Percentiles rank a stretch among this genome's conserved stretches.
Conservation (phyloP, 92 coral and sea anemone species). For the Porites evermanni region DNA sequence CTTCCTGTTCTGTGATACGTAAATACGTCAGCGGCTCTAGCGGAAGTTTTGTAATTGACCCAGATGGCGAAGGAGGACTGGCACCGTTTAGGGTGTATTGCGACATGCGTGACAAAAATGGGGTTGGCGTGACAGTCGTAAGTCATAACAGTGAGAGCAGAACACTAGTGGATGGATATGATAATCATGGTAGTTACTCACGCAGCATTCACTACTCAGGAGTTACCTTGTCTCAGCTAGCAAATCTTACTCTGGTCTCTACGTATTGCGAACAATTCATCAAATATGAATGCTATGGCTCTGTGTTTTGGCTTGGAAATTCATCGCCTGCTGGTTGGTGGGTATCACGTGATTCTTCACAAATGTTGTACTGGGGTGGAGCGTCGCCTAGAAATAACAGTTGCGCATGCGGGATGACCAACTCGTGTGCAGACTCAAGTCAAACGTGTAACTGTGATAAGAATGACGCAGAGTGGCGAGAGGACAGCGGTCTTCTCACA, state of each 20-base stretch:
- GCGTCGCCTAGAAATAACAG: slow-evolving; percentile 45
- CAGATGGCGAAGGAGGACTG: slow-evolving; percentile 37
- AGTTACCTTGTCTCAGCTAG: slow-evolving; percentile 51
- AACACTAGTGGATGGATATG: slow-evolving; percentile 24
- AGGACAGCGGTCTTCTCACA: slow-evolving; percentile 56
- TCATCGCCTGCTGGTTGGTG: slow-evolving; percentile 44
- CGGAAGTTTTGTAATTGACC: slow-evolving; percentile 43
- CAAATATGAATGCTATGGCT: slow-evolving; percentile 45
- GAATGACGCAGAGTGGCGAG: slow-evolving; percentile 39
- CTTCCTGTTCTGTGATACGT: slow-evolving; percentile 26
- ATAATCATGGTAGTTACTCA: background rate
- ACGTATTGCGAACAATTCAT: slow-evolving; percentile 66
- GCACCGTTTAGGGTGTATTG: slow-evolving; percentile 47
- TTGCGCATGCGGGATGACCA: slow-evolving; percentile 77
- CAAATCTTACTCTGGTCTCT: slow-evolving; percentile 33
- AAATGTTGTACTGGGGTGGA: slow-evolving; percentile 72
- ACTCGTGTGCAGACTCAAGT: slow-evolving; percentile 45
- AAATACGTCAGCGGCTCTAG: background rate
- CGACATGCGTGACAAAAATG: slow-evolving; percentile 58
- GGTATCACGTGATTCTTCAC: slow-evolving; percentile 67
- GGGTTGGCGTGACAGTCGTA: slow-evolving; percentile 57
- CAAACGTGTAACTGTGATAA: slow-evolving; percentile 62
- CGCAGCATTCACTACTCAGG: slow-evolving; percentile 45
- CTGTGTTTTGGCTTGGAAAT: background rate
- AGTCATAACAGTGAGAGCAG: slow-evolving; percentile 57